Evolutionary conservation across 2,797 vertebrate species (phyloP), one percentile per base, ranked within the genome.

Genomic region (Lates japonicus): DNA sequence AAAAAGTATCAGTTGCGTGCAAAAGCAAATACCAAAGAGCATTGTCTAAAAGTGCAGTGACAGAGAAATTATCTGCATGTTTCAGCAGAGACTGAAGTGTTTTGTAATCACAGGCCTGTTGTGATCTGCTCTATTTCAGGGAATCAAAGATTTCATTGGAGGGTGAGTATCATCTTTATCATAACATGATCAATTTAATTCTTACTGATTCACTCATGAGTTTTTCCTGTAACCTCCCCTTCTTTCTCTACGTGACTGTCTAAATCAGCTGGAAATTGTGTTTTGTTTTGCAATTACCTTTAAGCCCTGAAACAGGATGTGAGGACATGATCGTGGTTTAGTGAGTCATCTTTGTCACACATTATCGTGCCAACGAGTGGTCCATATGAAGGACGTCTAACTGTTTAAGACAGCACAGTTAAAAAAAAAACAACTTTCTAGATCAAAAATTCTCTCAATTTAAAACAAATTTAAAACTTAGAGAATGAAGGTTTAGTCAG

Each of bases 71-170:
- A 58, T 64, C 68, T 70, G 39, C 54, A 54, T 67, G 51, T 80
- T 78, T 48, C 25, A 46, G 52, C 63, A 65, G 16, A 78, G 12
- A n/a, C n/a, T n/a, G n/a, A 12, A n/a, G 14, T 22, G 6, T 51
- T 78, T 80, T 64, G 14, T 86, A 80, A 81, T 74, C 11, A 58
- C 0, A 16, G 49, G 19, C 33, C 11, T 76, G 20, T 83, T 73
- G 31, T 73, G 7, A 75, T 89, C 58, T 85, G 59, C 31, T 92
- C 41, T 84, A 1, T 90, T 93, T 42, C 81, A 95, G 95, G 95
- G 94, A 81, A 94, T 95, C 69, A 94, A 91, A 89, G 93, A 94
- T 81, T 95, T 95, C 80, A 94, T 95, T 25, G 88, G 84, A 60
- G 88, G 92, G 94, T 95, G 88, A 93, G 94, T 84, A 49, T 60